phyloP scores from a whole-genome alignment of 2,797 vertebrate genomes.

The Alcedo quadribrachys region DNA sequence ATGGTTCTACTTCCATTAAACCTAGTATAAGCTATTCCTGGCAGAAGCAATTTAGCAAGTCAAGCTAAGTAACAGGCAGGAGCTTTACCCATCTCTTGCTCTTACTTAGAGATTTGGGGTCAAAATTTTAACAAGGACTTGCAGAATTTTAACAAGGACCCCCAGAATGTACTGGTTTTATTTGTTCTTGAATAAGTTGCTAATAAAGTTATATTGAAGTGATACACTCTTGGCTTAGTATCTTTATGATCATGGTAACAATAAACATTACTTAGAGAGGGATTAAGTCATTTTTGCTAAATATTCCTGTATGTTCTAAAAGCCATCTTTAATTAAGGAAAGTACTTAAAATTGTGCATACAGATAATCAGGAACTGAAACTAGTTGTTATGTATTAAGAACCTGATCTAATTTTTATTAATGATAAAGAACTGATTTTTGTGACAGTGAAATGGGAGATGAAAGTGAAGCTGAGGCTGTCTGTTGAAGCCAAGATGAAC shows the following conservation, averaged over 20 bases:
- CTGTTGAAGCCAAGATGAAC: slow-evolving; percentile 1
- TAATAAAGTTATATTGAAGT: not conserved
- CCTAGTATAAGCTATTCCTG: not conserved
- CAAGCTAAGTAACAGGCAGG: not conserved
- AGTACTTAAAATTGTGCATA: not conserved
- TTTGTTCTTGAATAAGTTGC: not conserved
- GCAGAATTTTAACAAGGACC: not conserved
- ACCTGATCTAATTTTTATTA: not conserved
- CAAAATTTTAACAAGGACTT: not conserved
- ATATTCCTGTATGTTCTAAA: not conserved
- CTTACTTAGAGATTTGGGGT: not conserved
- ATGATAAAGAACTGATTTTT: not conserved
- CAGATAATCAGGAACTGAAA: not conserved
- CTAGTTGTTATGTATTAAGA: not conserved
- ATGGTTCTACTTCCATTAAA: not conserved
- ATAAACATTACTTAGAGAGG: not conserved
- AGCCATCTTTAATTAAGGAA: not conserved
- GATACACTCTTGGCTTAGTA: not conserved
- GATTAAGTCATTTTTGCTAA: not conserved
- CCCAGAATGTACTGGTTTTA: not conserved
- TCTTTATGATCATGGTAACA: not conserved
- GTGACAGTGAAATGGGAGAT: not conserved
- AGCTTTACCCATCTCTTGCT: not conserved
- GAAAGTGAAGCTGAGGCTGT: not conserved
- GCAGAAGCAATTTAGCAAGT: slow-evolving; percentile 16